These are phyloP conservation scores for Ciona savignyi DNA, from an alignment of 23 tunicate species.

Conservation along the genomic window DNA sequence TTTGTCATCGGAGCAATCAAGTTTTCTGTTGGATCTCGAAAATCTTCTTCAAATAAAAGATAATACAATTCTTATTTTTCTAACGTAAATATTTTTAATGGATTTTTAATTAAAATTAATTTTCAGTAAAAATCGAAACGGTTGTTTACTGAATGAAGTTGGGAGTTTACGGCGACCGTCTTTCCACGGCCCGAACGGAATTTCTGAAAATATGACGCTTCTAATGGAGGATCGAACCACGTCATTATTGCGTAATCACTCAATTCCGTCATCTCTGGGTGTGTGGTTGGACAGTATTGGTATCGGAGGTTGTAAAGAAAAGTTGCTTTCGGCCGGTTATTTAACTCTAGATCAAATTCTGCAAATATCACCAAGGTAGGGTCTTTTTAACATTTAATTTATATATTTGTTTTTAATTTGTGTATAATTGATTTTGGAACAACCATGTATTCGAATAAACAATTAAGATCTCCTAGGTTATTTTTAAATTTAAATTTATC, in stretches of 20 bases:
- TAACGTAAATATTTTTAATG: too few relatives aligned
- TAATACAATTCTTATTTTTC: too few relatives aligned
- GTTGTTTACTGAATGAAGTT: conserved; percentile 17
- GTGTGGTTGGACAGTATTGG: conserved; percentile 77
- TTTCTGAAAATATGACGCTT: background rate
- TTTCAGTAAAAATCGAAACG: background rate
- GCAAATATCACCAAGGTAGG: conserved; percentile 53
- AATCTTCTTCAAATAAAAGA: too few relatives aligned
- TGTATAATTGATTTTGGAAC: background rate
- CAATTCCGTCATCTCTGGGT: conserved; percentile 28
- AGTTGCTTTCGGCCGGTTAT: conserved; percentile 53
- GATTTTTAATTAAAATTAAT: background rate
- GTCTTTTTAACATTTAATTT: background rate
- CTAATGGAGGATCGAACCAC: background rate
- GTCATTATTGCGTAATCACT: background rate
- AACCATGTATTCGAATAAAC: too few relatives aligned
- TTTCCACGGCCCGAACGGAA: conserved; percentile 1
- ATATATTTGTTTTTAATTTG: background rate
- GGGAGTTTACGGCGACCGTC: conserved; percentile 12
- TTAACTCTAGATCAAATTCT: conserved; percentile 48
- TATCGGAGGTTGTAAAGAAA: conserved; percentile 57
- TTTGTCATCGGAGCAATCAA: too few relatives aligned
- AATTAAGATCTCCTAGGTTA: too few relatives aligned
- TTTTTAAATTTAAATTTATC: too few relatives aligned
- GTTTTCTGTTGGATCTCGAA: too few relatives aligned